Base-by-base conservation (phyloP, 2,113 vertebrate genomes). In the Neodon shergylaensis region DNA sequence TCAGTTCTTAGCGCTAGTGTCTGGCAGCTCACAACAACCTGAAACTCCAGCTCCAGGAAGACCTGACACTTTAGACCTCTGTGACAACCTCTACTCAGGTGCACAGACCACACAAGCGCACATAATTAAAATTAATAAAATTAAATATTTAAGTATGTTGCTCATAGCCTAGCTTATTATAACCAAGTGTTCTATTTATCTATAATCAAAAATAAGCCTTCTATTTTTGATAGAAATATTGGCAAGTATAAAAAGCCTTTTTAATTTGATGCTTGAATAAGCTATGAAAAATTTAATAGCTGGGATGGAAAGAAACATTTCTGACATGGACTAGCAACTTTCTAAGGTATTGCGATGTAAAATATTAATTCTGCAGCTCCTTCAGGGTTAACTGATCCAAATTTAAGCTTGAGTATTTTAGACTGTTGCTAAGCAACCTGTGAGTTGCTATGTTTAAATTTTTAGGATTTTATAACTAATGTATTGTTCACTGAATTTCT, bases 361-460 rank as follows among this genome's bases (percentile, higher is more conserved):
- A 97, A 96, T 87, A 97, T 79, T 76, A 94, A 92, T 63, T 92
- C 72, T 83, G 31, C 1, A 4, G 83, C 92, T 96, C 76, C 33
- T 94, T 87, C 93, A 84, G 95, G 88, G 91, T 98, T 98, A 98
- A 98, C 96, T 73, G 74, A 98, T 97, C 81, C 77, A 95, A 97
- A 98, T 93, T 95, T 95, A 95, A 96, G 31, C 89, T 79, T 2
- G 0, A 79, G 39, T 44, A 92, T 92, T 65, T 81, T 78, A 78
- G 82, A 91, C 44, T 97, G 98, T 98, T 98, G 98, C 98, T 98
- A 98, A 97, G 98, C 97, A 98, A 98, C 98, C 95, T 96, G 74
- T 78, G 97, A 97, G 86, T 96, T 98, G 47, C 92, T 85, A 68
- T 93, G 87, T 96, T 98, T 76, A 93, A 97, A 98, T 97, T 89